Base-by-base conservation (phyloP, 2,888 invertebrate species). In the Meliscaeva auricollis region DNA sequence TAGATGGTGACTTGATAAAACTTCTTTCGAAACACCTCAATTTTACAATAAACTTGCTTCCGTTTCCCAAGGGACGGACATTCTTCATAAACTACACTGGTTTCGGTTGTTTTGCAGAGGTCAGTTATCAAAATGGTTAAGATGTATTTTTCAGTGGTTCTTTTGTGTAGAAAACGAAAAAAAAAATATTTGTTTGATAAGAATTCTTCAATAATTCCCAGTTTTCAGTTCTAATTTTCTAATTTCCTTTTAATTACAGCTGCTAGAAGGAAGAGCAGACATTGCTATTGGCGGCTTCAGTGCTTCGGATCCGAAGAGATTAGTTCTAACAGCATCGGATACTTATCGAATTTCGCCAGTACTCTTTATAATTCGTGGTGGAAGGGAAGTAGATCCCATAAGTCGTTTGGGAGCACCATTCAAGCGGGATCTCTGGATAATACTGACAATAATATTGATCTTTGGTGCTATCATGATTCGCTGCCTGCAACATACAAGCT, bases 211-310 rank as follows among this genome's bases (percentile, higher is more conserved):
- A n/a, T n/a, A n/a, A n/a, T n/a, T n/a, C n/a, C n/a, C n/a, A n/a
- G n/a, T n/a, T n/a, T n/a, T n/a, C n/a, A n/a, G n/a, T n/a, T n/a
- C n/a, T n/a, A n/a, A n/a, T n/a, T n/a, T n/a, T n/a, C n/a, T n/a
- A n/a, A n/a, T n/a, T n/a, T n/a, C n/a, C n/a, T n/a, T n/a, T 38
- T 69, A 52, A 11, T 87, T 87, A 0, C 81, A 91, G 90, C 62
- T 91, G 13, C 73, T 87, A 0, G 20, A 79, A 0, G 87, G 87
- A 0, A 38, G 50, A 11, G 89, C 89, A 8, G 88, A 90, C 6
- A 56, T 91, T 0, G 89, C 88, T 0, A 84, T 91, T n/a, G 91
- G 91, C 0, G 90, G 88, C 0, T 87, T 90, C 5, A 90, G 90
- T 54, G 88, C 89, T 5, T 88, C 89, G 22, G 77, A 88, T 46